A percentile compares a stretch with the other conserved stretches of the same genome.
These are phyloP conservation scores for Ophioderma brevispina DNA, from an alignment of 35 echinoderm and acorn worm genomes.

Conservation along the genomic window DNA sequence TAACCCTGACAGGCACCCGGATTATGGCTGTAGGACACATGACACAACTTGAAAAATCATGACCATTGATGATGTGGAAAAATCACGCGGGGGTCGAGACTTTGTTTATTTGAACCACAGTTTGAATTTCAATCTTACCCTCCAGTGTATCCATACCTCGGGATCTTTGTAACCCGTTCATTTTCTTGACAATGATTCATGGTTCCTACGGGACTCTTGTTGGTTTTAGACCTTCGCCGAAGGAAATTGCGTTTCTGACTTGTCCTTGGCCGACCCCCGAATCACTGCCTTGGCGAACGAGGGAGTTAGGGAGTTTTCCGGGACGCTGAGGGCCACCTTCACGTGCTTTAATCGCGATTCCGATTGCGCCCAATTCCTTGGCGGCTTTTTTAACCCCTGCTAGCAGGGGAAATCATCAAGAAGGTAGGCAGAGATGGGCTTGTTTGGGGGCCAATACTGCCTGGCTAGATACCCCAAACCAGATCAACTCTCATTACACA, in stretches of 20 bases:
- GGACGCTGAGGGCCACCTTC: slow-evolving; percentile 98
- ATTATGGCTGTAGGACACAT: too few species aligned
- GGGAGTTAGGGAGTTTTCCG: slow-evolving; percentile 94
- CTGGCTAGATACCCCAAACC: too few species aligned
- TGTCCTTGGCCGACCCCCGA: slow-evolving; percentile 84
- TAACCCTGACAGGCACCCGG: too few species aligned
- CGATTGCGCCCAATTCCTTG: slow-evolving; percentile 99
- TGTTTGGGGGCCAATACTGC: too few species aligned
- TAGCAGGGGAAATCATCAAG: slow-evolving; percentile 87
- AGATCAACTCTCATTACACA: too few species aligned
- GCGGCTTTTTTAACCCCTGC: slow-evolving; percentile 98
- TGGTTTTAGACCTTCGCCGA: slow-evolving; percentile 71
- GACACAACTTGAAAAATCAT: too few species aligned
- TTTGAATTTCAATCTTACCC: too few species aligned
- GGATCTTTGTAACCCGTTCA: slow-evolving; percentile 84
- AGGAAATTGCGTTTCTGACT: slow-evolving; percentile 77
- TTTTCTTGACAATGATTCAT: slow-evolving; percentile 93
- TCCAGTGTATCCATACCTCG: slow-evolving; percentile 99
- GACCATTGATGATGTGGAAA: too few species aligned
- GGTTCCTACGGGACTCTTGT: slow-evolving; percentile 83
- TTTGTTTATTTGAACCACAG: too few species aligned
- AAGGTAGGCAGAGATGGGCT: slow-evolving; percentile 50
- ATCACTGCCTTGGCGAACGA: slow-evolving; percentile 91
- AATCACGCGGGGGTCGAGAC: too few species aligned
- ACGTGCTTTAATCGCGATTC: slow-evolving; percentile 99